Conservation (phyloP, 2,113 vertebrate genomes). For the Plectropomus leopardus region DNA sequence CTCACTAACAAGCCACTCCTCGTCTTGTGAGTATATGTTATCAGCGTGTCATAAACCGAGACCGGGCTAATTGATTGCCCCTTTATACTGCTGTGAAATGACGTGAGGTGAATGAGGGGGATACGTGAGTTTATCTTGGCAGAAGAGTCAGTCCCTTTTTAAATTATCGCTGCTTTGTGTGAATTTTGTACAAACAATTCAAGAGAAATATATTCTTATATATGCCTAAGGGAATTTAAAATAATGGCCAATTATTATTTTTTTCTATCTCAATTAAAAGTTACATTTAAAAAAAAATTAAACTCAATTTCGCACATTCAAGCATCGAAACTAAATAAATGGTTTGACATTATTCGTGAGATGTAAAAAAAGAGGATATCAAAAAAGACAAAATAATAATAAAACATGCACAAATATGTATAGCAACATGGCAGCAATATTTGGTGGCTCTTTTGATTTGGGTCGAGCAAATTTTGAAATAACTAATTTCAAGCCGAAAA, state of each 20-base stretch:
- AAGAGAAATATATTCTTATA: slow-evolving; percentile 2
- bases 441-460: neutral
- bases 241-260: neutral
- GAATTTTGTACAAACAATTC: neutral
- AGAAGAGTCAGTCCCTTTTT: slow-evolving; percentile 4
- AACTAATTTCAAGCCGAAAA: neutral
- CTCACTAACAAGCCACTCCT: slow-evolving; percentile 47
- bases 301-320: neutral
- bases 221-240: neutral
- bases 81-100: slow-evolving; percentile 42
- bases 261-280: neutral
- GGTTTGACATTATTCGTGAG: neutral
- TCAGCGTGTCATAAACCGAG: slow-evolving; percentile 71
- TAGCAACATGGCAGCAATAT: neutral
- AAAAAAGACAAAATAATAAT: neutral
- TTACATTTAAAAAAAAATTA: neutral
- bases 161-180: slow-evolving; percentile 3
- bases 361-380: neutral
- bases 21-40: slow-evolving; percentile 51
- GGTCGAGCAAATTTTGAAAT: neutral
- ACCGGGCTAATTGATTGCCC: slow-evolving; percentile 60
- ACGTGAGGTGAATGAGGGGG: slow-evolving; percentile 8
- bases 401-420: neutral
- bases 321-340: neutral
- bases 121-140: slow-evolving; percentile 25